These are phyloP conservation scores for Rhamphomyia laevipes DNA, from an alignment of 2,888 invertebrate genomes.

Conservation along the genomic window DNA sequence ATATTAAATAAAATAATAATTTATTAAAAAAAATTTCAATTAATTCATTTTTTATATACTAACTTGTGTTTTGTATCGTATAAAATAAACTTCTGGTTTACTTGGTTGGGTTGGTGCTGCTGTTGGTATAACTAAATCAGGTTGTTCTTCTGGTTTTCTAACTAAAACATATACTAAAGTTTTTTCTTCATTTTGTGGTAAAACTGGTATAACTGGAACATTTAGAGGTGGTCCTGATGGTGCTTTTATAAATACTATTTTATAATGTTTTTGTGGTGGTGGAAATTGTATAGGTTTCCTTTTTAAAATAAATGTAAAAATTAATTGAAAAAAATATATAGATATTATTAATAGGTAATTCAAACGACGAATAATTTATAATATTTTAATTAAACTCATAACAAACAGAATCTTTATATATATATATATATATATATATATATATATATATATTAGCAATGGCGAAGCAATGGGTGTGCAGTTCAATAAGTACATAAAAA, in stretches of 20 bases:
- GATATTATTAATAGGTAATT: too few relatives aligned
- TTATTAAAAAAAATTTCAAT: background rate
- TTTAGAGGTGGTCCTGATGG: constrained; percentile 51
- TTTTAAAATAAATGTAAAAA: background rate
- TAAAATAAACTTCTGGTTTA: constrained; percentile 66
- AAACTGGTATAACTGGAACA: constrained; percentile 47
- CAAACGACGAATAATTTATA: too few relatives aligned
- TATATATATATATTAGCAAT: too few relatives aligned
- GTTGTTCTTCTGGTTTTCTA: constrained; percentile 61
- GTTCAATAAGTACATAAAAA: too few relatives aligned
- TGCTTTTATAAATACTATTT: constrained; percentile 67
- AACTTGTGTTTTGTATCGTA: constrained; percentile 59
- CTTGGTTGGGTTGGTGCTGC: constrained; percentile 60
- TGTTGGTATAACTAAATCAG: constrained; percentile 54
- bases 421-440: too few relatives aligned
- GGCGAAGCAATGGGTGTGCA: too few relatives aligned
- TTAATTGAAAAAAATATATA: too few relatives aligned
- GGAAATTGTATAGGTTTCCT: constrained; percentile 44
- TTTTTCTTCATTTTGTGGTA: constrained; percentile 62
- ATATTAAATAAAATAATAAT: constrained; percentile 1
- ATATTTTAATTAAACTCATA: too few relatives aligned
- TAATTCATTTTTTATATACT: background rate
- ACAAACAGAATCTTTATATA: too few relatives aligned
- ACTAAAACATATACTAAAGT: constrained; percentile 62
- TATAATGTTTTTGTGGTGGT: constrained; percentile 63